phyloP scores from a whole-genome alignment of 2,113 vertebrate genomes.

The Sapajus apella region DNA sequence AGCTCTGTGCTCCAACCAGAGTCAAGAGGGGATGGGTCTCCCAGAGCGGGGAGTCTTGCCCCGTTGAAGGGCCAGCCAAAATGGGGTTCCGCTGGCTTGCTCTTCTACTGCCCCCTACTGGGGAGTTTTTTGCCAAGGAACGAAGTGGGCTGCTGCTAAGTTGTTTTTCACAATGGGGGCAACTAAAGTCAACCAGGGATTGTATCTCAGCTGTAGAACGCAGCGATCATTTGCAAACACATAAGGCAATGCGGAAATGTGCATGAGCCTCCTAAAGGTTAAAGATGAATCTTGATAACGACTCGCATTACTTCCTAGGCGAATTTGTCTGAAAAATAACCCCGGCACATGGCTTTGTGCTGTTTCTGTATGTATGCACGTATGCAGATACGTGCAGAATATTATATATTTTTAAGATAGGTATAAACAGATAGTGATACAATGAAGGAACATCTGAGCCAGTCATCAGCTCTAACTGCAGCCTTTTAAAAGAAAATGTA shows the following conservation, averaged over 20 bases:
- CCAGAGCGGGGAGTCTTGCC: not conserved
- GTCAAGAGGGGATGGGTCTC: not conserved
- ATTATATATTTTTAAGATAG: constrained; percentile 18
- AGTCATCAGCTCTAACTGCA: constrained; percentile 80
- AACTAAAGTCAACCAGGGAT: not conserved
- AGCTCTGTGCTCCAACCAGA: not conserved
- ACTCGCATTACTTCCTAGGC: not conserved
- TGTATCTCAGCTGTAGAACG: not conserved
- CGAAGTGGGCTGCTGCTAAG: not conserved
- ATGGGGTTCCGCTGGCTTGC: constrained; percentile 57
- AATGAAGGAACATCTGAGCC: constrained; percentile 80
- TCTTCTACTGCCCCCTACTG: constrained; percentile 82
- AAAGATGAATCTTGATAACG: not conserved
- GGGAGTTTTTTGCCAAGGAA: not conserved
- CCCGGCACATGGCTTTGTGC: not conserved
- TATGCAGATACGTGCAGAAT: not conserved
- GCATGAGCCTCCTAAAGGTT: not conserved
- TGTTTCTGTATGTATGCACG: fast-evolving
- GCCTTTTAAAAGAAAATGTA: constrained; percentile 82
- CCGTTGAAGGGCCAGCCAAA: not conserved
- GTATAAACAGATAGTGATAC: constrained; percentile 64
- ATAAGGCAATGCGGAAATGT: not conserved
- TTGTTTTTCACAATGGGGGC: not conserved
- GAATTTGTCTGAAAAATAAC: not conserved
- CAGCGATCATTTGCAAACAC: not conserved